These are phyloP conservation scores for Selenia dentaria DNA, from an alignment of 2,888 invertebrate species.

Conservation along the genomic window DNA sequence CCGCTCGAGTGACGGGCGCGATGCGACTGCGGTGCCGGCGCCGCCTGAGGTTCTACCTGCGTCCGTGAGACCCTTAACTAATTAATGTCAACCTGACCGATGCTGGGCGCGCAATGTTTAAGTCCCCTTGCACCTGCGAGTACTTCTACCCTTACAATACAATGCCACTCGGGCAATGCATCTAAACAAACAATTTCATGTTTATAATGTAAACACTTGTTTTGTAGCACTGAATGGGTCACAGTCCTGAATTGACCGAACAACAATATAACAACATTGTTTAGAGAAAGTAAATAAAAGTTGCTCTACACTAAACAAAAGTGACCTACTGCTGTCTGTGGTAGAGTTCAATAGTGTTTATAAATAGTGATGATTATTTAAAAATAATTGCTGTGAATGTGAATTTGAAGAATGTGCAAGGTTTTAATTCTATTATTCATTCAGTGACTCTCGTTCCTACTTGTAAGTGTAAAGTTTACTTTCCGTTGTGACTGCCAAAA, in stretches of 20 bases:
- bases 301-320: neutral
- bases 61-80: constrained; percentile 45
- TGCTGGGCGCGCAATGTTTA: constrained; percentile 46
- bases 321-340: neutral
- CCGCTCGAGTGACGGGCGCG: constrained; percentile 44
- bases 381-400: neutral
- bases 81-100: constrained; percentile 70
- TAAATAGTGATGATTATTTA: neutral
- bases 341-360: constrained; percentile 2
- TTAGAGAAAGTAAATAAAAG: neutral
- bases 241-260: neutral
- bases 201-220: constrained; percentile 9
- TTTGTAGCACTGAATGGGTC: constrained; percentile 1
- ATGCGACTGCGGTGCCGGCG: constrained; percentile 17
- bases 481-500: no score
- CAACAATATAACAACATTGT: neutral
- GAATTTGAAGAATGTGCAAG: neutral
- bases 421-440: no score
- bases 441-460: no score
- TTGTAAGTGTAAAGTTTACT: no score
- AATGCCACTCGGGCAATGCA: constrained; percentile 38
- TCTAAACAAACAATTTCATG: constrained; percentile 3
- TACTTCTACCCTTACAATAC: constrained; percentile 55
- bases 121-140: constrained; percentile 4
- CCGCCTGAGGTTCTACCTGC: constrained; percentile 11